These are phyloP conservation scores for Idris sp. DNA, from an alignment of 1,140 invertebrate species.

Conservation along the genomic window DNA sequence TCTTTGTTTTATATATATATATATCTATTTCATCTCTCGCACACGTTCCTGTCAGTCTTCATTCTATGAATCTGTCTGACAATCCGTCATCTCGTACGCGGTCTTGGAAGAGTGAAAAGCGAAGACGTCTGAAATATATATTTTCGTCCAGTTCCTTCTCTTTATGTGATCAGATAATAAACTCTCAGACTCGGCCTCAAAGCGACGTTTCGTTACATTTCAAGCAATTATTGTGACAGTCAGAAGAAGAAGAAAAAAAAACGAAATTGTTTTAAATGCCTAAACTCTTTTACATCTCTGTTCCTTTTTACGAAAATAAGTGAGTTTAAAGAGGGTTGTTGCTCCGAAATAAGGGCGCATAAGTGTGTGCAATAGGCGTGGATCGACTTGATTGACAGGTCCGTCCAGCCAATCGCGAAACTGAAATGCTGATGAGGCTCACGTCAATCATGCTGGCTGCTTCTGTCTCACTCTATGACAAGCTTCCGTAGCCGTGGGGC, in stretches of 20 bases:
- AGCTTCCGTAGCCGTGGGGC: slow-evolving; percentile 67
- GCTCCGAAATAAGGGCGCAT: slow-evolving; percentile 34
- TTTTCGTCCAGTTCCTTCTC: slow-evolving; percentile 68
- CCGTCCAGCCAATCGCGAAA: slow-evolving; percentile 77
- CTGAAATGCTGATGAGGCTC: slow-evolving; percentile 78
- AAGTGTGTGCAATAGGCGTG: slow-evolving; percentile 72
- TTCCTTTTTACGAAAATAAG: no score
- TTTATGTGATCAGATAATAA: no score
- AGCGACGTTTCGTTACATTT: slow-evolving; percentile 58
- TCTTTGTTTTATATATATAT: slow-evolving; percentile 73
- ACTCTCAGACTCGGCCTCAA: no score
- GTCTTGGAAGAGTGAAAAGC: slow-evolving; percentile 69
- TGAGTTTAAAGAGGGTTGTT: slow-evolving; percentile 31
- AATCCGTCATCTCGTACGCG: slow-evolving; percentile 74
- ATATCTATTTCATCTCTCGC: slow-evolving; percentile 70
- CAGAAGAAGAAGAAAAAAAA: no score
- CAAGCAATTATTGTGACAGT: slow-evolving; percentile 64
- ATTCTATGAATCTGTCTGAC: slow-evolving; percentile 71
- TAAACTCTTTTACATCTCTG: no score
- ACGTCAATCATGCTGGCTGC: slow-evolving; percentile 75
- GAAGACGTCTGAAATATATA: slow-evolving; percentile 62
- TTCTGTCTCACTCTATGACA: slow-evolving; percentile 69
- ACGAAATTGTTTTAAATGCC: no score
- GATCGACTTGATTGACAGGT: slow-evolving; percentile 77
- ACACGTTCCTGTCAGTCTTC: slow-evolving; percentile 74